Conservation (phyloP, 2,888 invertebrate genomes). For the Frankliniella intonsa region DNA sequence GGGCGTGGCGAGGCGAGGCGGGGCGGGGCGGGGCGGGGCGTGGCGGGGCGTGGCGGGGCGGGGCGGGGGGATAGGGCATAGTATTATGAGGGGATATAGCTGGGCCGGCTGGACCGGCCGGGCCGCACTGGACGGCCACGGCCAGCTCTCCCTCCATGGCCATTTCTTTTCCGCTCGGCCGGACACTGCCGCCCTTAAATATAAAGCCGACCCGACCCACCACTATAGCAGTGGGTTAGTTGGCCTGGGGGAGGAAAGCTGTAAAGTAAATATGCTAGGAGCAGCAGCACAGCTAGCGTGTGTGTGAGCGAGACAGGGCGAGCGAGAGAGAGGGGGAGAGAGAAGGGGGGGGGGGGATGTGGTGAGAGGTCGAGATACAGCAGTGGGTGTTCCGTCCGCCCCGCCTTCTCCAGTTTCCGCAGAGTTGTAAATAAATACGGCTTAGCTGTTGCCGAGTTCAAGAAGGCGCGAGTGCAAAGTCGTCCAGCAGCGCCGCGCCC, state of each 20-base stretch:
- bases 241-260: background rate
- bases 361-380: background rate
- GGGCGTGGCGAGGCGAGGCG: background rate
- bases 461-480: too few species aligned
- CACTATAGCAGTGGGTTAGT: background rate
- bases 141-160: background rate
- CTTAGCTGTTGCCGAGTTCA: too few species aligned
- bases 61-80: background rate
- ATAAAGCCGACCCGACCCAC: background rate
- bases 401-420: too few species aligned
- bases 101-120: too few species aligned
- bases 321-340: background rate
- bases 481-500: too few species aligned
- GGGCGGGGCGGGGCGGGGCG: too few species aligned
- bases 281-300: background rate
- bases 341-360: background rate
- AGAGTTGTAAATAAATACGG: too few species aligned
- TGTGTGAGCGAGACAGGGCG: background rate
- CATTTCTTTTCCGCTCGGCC: constrained; percentile 10
- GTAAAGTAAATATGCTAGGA: constrained; percentile 25
- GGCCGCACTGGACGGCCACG: too few species aligned
- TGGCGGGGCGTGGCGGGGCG: background rate
- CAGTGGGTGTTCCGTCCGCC: background rate
- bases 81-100: background rate
- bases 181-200: constrained; percentile 14